Evolutionary conservation across 2,797 vertebrate genomes (phyloP), one percentile per base, ranked within the genome.

Genomic region (Sphenodon punctatus): DNA sequence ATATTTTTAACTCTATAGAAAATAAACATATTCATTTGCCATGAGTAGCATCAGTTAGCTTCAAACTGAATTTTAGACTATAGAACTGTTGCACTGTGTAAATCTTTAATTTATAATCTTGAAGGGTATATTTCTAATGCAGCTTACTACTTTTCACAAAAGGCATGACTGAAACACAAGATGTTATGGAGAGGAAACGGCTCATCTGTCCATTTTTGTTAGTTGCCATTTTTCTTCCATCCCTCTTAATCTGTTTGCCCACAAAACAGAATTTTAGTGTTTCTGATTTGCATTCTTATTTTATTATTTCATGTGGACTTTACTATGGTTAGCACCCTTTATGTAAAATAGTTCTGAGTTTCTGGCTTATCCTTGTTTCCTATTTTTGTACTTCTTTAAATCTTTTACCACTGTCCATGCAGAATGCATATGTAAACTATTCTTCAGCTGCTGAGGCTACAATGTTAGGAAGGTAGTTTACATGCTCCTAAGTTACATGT

Each of bases 151-250:
- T 27, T 36, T 39, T 49, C 72, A 32, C 66, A 41, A 43, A 56
- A 42, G 27, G 7, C 48, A 71, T 6, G 17, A 53, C 76, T 45
- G 43, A 22, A 72, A 22, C 51, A 56, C 22, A 39, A 30, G 34
- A 71, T 55, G 63, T 36, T 67, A 80, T 43, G 34, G 7, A 78
- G 30, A 30, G 53, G 34, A 75, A 61, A 6, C 2, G 66, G 42
- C 67, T 85, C 15, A 41, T 72, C 15, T 76, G 30, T 45, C 85
- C 71, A 5, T 34, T 82, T 82, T 84, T 67, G 58, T 78, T 71
- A 32, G 59, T 72, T 78, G 78, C 48, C 68, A 39, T 49, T 87
- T 85, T 42, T 77, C 38, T 75, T 78, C 42, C 12, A 15, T 48
- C 39, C 74, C 60, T 84, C 48, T 46, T 69, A 64, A 65, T 70